Evolutionary conservation across 1,140 invertebrate species (phyloP), one percentile per base, ranked within the genome.

Genomic region (Drosophila albomicans): DNA sequence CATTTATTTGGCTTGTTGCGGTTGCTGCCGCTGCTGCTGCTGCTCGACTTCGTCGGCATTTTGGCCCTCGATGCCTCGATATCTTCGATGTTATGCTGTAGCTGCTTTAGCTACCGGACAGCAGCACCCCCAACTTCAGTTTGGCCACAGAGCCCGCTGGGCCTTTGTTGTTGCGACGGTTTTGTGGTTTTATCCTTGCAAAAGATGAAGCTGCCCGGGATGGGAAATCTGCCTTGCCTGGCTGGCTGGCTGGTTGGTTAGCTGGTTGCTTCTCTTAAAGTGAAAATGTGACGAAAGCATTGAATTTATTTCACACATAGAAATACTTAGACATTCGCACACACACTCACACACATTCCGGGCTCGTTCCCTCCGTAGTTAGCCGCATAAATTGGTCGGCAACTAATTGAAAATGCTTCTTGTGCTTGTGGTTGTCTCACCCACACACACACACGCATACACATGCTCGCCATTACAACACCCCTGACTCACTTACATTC

Each of bases 371-470:
- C 41, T 69, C 38, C 20, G 35, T 30, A 68, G 71, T 49, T 52
- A 65, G 82, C 82, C 75, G 82, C 82, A 86, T 86, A 86, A 86
- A 86, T 86, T 86, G 82, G 82, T 79, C 73, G 82, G 71, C 82
- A 86, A 86, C 82, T 86, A 86, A 86, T 86, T 86, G 82, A 86
- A 86, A 86, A 86, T 86, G 82, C 75, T 86, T 81, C 75, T 86
- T 59, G 49, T 61, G 73, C 77, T 66, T 58, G 78, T 73, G 68
- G 69, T 65, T 59, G 66, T 77, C 70, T 70, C 63, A 41, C 54
- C 1, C 54, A 57, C 54, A 25, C 20, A 20, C 20, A 20, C 20
- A 20, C 15, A 15, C 52, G 25, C 54, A 1, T 35, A 57, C 54
- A 57, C 66, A 52, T 46, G 43, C 48, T 16, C 16, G 8, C 35